Percentiles rank a stretch among this genome's conserved stretches.
Evolutionary conservation across 2,888 invertebrate species (phyloP).

Genomic region (Drosophila cognata): DNA sequence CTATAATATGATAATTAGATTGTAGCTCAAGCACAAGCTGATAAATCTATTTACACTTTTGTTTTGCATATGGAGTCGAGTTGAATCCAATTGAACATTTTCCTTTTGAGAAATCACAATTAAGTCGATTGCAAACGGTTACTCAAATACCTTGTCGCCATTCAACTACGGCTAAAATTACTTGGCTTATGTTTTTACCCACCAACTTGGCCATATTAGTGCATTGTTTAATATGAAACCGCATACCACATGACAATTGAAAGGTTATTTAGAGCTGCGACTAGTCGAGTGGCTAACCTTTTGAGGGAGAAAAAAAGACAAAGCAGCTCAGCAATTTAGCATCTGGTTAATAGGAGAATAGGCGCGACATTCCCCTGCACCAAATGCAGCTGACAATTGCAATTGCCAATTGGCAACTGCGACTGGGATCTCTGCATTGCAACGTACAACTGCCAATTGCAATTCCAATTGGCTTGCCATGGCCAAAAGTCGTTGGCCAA

Average conservation of each 20-base stretch:
- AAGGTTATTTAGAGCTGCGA: constrained; percentile 42
- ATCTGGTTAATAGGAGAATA: constrained; percentile 69
- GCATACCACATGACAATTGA: constrained; percentile 41
- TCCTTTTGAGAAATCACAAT: not conserved
- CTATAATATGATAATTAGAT: not conserved
- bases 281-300: constrained; percentile 16
- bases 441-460: constrained; percentile 30
- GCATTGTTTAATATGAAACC: constrained; percentile 13
- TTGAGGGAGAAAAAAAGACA: constrained; percentile 20
- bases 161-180: not conserved
- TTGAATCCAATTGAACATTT: not conserved
- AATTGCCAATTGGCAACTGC: constrained; percentile 18
- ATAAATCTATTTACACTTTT: not conserved
- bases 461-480: constrained; percentile 53
- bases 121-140: not conserved
- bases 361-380: constrained; percentile 77
- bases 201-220: constrained; percentile 5
- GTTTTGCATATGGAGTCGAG: not conserved
- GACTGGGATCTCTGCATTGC: no score
- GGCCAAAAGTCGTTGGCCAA: constrained; percentile 62
- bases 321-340: constrained; percentile 60
- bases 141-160: not conserved
- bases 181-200: not conserved
- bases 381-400: constrained; percentile 72
- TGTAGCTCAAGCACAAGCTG: not conserved